phyloP scores from a whole-genome alignment of 92 coral and sea anemone genomes.

The Porites cylindrica region DNA sequence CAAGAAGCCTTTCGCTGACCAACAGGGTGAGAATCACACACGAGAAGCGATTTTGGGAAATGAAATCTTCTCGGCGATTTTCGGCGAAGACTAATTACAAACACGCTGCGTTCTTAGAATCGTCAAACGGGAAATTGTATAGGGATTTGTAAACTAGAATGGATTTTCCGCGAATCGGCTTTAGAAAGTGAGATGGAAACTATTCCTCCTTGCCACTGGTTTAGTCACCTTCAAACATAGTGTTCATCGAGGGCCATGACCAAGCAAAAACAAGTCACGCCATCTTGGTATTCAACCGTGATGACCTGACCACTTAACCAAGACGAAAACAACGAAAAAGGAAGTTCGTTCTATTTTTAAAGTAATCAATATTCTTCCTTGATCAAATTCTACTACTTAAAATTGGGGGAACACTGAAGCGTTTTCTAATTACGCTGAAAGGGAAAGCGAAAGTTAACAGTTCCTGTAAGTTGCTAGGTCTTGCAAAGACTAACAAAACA shows the following conservation, averaged over 20 bases:
- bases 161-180: slow-evolving; percentile 1
- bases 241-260: not conserved
- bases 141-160: not conserved
- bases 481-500: not conserved
- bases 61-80: not conserved
- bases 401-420: not conserved
- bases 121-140: slow-evolving; percentile 2
- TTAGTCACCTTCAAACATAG: slow-evolving; percentile 52
- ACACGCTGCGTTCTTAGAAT: slow-evolving; percentile 9
- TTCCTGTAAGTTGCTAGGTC: slow-evolving; percentile 23
- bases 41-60: not conserved
- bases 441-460: slow-evolving; percentile 28
- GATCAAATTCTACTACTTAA: not conserved
- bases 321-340: not conserved
- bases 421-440: slow-evolving; percentile 7
- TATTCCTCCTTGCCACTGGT: not conserved
- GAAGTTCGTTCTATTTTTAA: slow-evolving; percentile 46
- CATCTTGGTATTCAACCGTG: not conserved
- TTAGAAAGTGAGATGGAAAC: slow-evolving; percentile 26
- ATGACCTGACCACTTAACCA: not conserved
- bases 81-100: not conserved
- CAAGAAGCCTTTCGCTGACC: not conserved
- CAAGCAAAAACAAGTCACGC: slow-evolving; percentile 16
- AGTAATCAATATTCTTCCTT: not conserved
- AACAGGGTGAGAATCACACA: not conserved